Evolutionary conservation across 2,797 vertebrate species (phyloP).

Genomic region (Ciconia nigra): DNA sequence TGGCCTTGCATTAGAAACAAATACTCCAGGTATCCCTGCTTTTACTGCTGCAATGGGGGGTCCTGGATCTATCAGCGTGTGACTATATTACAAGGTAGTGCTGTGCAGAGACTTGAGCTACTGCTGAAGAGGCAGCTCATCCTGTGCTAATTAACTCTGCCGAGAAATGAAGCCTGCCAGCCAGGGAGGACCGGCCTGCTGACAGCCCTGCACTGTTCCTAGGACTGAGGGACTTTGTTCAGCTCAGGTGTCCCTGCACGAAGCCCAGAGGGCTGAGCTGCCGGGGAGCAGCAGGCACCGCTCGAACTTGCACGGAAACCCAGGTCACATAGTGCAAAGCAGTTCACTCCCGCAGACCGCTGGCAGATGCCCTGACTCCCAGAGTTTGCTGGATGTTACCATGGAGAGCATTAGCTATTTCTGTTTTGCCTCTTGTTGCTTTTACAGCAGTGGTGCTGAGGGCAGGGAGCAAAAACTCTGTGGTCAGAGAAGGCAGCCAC

Average conservation of each 20-base stretch:
- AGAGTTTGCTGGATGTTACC: neutral
- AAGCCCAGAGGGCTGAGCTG: neutral
- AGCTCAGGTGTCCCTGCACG: neutral
- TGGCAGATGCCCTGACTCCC: neutral
- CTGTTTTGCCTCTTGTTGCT: neutral
- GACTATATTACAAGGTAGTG: neutral
- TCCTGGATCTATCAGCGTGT: accelerated
- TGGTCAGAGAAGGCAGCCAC: neutral
- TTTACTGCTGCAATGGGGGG: neutral
- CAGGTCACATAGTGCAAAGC: neutral
- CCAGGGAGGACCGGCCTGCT: neutral
- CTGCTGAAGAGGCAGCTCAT: neutral
- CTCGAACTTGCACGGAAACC: neutral
- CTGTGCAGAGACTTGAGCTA: neutral
- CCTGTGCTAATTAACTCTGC: neutral
- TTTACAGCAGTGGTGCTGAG: neutral
- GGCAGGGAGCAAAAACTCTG: neutral
- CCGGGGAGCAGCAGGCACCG: neutral
- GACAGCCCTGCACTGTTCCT: neutral
- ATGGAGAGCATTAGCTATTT: neutral
- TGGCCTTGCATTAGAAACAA: neutral
- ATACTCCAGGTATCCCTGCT: neutral
- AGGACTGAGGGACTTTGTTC: neutral
- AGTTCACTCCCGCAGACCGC: accelerated
- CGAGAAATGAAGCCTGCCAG: neutral